Conservation (phyloP, 2,888 invertebrate species). For the Cryptus viduatorius region DNA sequence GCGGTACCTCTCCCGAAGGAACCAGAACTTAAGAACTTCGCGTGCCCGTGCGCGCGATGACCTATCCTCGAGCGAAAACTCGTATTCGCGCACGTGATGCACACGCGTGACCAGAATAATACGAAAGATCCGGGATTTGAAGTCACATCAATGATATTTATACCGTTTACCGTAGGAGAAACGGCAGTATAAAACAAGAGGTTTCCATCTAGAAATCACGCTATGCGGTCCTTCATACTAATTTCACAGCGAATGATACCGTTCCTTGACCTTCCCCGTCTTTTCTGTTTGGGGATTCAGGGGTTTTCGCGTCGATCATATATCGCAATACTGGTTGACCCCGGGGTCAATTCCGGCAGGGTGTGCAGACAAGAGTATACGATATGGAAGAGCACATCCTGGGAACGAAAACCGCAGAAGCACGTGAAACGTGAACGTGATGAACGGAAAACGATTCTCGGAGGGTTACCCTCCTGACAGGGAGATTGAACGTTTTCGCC, state of each 20-base stretch:
- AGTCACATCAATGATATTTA: conserved; percentile 37
- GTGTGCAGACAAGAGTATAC: conserved; percentile 14
- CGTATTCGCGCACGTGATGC: conserved; percentile 8
- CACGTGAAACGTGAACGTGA: conserved; percentile 10
- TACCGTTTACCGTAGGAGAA: conserved; percentile 6
- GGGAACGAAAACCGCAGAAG: conserved; percentile 3
- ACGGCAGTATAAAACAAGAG: background rate
- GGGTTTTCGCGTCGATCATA: conserved; percentile 15
- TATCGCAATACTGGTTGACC: conserved; percentile 30
- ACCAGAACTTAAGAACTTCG: conserved; percentile 24
- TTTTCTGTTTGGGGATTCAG: conserved; percentile 2
- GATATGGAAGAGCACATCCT: conserved; percentile 1
- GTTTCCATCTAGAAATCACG: conserved; percentile 3
- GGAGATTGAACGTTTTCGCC: conserved; percentile 25
- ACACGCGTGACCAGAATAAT: conserved; percentile 48
- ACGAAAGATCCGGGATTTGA: background rate
- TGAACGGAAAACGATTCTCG: conserved; percentile 43
- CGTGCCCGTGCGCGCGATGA: background rate
- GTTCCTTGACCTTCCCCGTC: conserved; percentile 42
- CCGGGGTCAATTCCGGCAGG: conserved; percentile 20
- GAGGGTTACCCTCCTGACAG: conserved; percentile 17
- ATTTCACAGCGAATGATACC: background rate
- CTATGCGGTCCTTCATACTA: conserved; percentile 31
- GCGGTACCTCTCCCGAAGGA: background rate
- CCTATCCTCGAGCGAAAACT: conserved; percentile 20